Evolutionary conservation across 2,888 invertebrate genomes (phyloP), one percentile per base, ranked within the genome.

Genomic region (Sthenelais limicola): DNA sequence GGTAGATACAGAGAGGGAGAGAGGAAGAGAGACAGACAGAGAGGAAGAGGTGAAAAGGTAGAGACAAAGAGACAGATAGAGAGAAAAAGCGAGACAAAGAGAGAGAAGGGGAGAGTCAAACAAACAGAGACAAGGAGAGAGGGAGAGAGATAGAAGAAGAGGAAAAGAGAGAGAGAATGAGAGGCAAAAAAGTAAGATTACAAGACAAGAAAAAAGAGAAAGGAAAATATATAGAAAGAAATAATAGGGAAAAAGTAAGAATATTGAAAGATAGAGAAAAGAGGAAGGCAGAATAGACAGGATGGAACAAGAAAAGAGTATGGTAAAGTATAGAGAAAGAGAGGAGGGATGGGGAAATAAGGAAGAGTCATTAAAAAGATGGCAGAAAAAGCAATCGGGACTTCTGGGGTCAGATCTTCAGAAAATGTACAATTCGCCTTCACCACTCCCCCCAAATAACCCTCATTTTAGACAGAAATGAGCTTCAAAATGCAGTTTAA

Each of bases 51-150:
- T 56, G 30, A 56, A 56, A 24, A 15, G 26, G n/a, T 26, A 56
- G 52, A 1, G 24, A 35, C 26, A 30, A 33, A 51, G n/a, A n/a
- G n/a, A n/a, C n/a, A n/a, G n/a, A n/a, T n/a, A n/a, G n/a, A n/a
- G n/a, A n/a, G n/a, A n/a, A n/a, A n/a, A n/a, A n/a, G n/a, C n/a
- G n/a, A n/a, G n/a, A n/a, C n/a, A n/a, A n/a, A n/a, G n/a, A n/a
- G n/a, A n/a, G n/a, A n/a, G n/a, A n/a, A n/a, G n/a, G n/a, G n/a
- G n/a, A n/a, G n/a, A n/a, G n/a, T n/a, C n/a, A n/a, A n/a, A n/a
- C n/a, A n/a, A n/a, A n/a, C n/a, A 52, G 58, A 15, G 49, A 35
- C 35, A 73, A 49, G 54, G 35, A 48, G 69, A 49, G 66, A 38
- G 0, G 32, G 35, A 71, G 33, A 54, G 47, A 66, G n/a, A 35